Evolutionary conservation across 2,113 vertebrate genomes (phyloP).

Genomic region (Mungos mungo): DNA sequence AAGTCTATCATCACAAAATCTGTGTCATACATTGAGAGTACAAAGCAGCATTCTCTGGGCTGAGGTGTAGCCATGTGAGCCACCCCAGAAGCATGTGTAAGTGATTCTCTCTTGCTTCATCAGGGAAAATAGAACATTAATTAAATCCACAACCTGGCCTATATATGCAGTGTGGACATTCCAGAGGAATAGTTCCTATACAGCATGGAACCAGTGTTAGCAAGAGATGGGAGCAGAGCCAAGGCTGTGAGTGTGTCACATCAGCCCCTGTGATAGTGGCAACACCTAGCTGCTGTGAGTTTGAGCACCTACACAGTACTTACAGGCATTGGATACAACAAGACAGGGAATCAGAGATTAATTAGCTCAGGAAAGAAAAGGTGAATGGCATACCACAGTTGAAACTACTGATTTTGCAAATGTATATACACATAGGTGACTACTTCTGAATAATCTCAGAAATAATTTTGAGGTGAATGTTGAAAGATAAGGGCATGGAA

Average conservation of each 20-base stretch:
- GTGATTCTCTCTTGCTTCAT: background rate
- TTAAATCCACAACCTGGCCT: background rate
- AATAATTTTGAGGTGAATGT: background rate
- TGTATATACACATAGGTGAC: background rate
- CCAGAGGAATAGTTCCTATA: background rate
- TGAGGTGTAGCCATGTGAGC: accelerated
- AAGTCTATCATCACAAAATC: background rate
- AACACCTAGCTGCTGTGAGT: accelerated
- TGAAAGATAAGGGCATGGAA: background rate
- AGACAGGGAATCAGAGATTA: background rate
- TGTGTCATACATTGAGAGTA: background rate
- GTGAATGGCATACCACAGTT: background rate
- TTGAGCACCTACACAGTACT: too few species aligned
- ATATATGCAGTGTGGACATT: background rate
- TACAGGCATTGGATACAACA: accelerated
- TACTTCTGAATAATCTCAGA: background rate
- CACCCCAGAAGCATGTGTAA: background rate
- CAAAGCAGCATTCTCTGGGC: background rate
- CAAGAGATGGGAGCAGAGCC: background rate
- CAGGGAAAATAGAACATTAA: background rate
- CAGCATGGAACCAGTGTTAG: accelerated
- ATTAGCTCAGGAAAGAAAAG: background rate
- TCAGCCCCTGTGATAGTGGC: accelerated
- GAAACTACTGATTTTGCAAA: background rate
- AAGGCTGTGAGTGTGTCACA: accelerated